Conservation (phyloP, 2,113 vertebrate genomes). For the Gadus macrocephalus region DNA sequence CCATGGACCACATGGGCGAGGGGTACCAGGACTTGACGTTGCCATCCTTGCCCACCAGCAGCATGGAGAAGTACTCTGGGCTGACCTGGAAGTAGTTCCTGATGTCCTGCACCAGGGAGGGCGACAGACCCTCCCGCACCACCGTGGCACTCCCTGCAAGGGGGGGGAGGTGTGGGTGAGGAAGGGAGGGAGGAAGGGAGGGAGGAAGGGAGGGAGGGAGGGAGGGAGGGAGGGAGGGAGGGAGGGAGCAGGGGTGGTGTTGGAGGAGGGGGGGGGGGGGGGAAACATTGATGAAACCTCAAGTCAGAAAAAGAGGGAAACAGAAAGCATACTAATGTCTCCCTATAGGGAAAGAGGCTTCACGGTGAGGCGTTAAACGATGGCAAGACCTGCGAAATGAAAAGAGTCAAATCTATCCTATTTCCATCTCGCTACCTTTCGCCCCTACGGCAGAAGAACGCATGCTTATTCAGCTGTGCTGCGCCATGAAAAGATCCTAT, state of each 20-base stretch:
- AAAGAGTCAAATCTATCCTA: constrained; percentile 5
- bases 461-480: constrained; percentile 1
- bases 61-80: constrained; percentile 97
- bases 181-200: background rate
- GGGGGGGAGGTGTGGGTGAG: background rate
- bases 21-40: constrained; percentile 99
- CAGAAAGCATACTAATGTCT: no score
- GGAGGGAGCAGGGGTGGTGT: background rate
- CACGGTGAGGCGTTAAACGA: no score
- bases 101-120: constrained; percentile 89
- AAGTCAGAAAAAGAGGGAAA: no score
- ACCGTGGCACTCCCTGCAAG: constrained; percentile 86
- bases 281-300: no score
- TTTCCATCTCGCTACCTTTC: constrained; percentile 1
- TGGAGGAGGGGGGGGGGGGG: background rate
- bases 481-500: background rate
- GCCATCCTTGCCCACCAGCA: constrained; percentile 95
- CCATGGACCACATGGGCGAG: constrained; percentile 98
- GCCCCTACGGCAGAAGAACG: background rate
- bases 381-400: background rate
- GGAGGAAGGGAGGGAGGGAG: no score
- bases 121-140: constrained; percentile 88
- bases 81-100: constrained; percentile 98
- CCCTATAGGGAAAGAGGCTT: no score
- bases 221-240: no score